phyloP scores from a whole-genome alignment of 2,797 vertebrate species.

The Takifugu rubripes region DNA sequence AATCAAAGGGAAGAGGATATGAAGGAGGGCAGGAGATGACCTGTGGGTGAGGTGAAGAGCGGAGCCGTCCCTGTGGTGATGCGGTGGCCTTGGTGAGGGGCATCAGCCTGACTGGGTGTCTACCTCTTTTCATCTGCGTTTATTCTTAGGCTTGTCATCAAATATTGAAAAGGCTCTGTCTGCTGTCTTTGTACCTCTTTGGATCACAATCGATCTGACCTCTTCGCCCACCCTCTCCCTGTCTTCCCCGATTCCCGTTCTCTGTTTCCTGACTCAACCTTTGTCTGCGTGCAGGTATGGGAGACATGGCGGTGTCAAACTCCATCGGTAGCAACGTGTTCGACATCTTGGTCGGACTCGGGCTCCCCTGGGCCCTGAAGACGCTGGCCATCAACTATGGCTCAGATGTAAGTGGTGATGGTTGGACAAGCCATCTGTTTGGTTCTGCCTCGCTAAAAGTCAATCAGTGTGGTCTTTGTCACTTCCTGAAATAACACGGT shows the following conservation, averaged over 20 bases:
- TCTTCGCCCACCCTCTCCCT: neutral
- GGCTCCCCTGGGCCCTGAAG: slow-evolving; percentile 91
- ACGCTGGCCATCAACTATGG: slow-evolving; percentile 91
- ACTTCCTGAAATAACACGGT: no score
- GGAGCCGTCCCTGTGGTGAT: slow-evolving; percentile 9
- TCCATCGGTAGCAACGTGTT: slow-evolving; percentile 98
- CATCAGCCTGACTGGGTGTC: slow-evolving; percentile 17
- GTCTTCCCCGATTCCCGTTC: neutral
- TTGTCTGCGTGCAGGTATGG: slow-evolving; percentile 79
- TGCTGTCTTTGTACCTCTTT: neutral
- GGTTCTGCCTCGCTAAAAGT: neutral
- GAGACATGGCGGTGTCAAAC: slow-evolving; percentile 97
- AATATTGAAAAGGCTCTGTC: slow-evolving; percentile 51
- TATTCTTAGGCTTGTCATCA: slow-evolving; percentile 53
- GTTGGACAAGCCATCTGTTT: neutral
- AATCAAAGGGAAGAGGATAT: slow-evolving; percentile 26
- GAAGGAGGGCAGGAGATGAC: slow-evolving; percentile 20
- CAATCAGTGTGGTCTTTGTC: no score
- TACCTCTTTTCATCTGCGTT: slow-evolving; percentile 53
- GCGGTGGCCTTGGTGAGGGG: neutral
- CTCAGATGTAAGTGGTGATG: slow-evolving; percentile 83
- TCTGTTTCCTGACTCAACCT: slow-evolving; percentile 11
- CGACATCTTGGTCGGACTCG: slow-evolving; percentile 92
- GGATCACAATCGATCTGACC: neutral
- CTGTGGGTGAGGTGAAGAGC: neutral